These are phyloP conservation scores for Eulemur macaco DNA, from an alignment of 2,113 vertebrate genomes.

Conservation along the genomic window DNA sequence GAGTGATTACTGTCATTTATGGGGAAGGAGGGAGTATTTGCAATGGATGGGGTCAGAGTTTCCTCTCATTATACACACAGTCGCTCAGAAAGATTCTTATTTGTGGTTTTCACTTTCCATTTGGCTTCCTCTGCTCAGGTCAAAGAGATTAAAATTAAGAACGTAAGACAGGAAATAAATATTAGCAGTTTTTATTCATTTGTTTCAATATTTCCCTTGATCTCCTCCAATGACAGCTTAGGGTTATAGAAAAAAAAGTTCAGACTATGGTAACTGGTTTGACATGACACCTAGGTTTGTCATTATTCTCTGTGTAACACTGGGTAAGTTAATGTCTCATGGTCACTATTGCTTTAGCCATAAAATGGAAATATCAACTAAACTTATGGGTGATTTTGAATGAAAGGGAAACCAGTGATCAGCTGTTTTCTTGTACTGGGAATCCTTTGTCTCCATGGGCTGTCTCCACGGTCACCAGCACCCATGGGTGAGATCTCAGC, in stretches of 20 bases:
- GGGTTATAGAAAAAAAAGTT: not conserved
- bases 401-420: not conserved
- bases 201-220: not conserved
- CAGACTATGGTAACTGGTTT: not conserved
- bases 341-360: not conserved
- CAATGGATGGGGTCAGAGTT: not conserved
- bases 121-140: constrained; percentile 60
- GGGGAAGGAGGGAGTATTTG: constrained; percentile 1
- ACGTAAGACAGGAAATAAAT: constrained; percentile 7
- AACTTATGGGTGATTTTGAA: not conserved
- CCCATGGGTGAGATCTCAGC: not conserved
- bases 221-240: not conserved
- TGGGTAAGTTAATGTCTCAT: not conserved
- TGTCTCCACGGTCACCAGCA: not conserved
- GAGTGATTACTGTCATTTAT: constrained; percentile 57
- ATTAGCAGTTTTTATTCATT: not conserved
- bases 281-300: not conserved
- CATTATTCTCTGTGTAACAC: not conserved
- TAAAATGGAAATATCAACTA: not conserved
- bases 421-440: not conserved
- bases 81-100: constrained; percentile 51
- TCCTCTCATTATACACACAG: constrained; percentile 44
- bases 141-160: constrained; percentile 50
- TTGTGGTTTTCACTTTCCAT: constrained; percentile 59
- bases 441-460: not conserved